Percentiles rank a stretch among this genome's conserved stretches.
Evolutionary conservation across 2,888 invertebrate species (phyloP).

Genomic region (Iphiclides podalirius): DNA sequence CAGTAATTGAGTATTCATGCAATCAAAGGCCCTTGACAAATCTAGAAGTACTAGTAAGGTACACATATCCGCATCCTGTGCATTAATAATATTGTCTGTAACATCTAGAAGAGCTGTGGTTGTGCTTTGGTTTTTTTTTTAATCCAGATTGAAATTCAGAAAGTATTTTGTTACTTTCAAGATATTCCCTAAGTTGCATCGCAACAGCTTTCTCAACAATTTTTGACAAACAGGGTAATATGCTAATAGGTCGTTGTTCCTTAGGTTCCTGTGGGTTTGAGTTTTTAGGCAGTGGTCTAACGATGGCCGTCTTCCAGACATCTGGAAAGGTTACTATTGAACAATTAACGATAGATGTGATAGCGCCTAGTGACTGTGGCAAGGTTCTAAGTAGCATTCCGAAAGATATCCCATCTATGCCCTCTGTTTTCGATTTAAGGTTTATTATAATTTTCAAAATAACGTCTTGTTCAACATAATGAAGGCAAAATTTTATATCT

Average conservation of each 20-base stretch:
- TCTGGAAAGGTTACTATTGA: slow-evolving; percentile 22
- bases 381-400: not conserved
- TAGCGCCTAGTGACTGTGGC: slow-evolving; percentile 3
- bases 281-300: too few relatives aligned
- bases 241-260: not conserved
- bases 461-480: not conserved
- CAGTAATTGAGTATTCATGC: too few relatives aligned
- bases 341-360: slow-evolving; percentile 17
- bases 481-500: not conserved
- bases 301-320: slow-evolving; percentile 19
- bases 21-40: too few relatives aligned
- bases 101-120: slow-evolving; percentile 11
- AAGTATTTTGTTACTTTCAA: too few relatives aligned
- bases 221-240: too few relatives aligned
- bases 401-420: not conserved
- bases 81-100: not conserved
- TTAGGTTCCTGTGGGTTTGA: not conserved
- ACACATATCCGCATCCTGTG: too few relatives aligned
- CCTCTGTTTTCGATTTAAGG: slow-evolving; percentile 1
- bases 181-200: too few relatives aligned
- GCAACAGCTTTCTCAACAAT: too few relatives aligned
- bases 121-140: slow-evolving; percentile 3
- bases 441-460: not conserved
- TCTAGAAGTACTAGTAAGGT: too few relatives aligned
- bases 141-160: slow-evolving; percentile 2